Evolutionary conservation across 2,797 vertebrate species (phyloP).

Genomic region (Lacerta viridis): DNA sequence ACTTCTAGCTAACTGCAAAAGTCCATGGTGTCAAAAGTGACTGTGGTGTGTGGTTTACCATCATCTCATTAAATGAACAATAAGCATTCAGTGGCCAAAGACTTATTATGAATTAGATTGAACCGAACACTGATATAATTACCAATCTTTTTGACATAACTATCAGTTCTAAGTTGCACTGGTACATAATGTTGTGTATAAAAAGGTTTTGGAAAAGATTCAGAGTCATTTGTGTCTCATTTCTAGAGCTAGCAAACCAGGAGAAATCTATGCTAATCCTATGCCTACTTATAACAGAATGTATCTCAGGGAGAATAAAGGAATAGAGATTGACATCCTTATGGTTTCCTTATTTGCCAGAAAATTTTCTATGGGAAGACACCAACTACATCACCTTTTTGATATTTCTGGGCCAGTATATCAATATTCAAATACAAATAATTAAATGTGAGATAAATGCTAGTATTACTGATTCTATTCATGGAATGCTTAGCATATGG

Average conservation of each 20-base stretch:
- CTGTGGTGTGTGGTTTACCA: constrained; percentile 50
- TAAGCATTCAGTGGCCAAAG: constrained; percentile 26
- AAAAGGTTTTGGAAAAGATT: constrained; percentile 68
- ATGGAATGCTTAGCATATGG: constrained; percentile 41
- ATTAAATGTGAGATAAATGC: background rate
- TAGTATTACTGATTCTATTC: constrained; percentile 8
- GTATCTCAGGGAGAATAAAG: constrained; percentile 65
- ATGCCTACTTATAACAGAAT: constrained; percentile 62
- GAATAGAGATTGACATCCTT: constrained; percentile 43
- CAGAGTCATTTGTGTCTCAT: constrained; percentile 72
- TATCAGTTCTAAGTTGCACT: constrained; percentile 47
- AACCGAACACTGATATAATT: constrained; percentile 54
- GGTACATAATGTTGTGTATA: constrained; percentile 63
- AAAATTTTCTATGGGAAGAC: constrained; percentile 54
- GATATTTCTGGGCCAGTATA: constrained; percentile 58
- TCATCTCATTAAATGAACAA: constrained; percentile 54
- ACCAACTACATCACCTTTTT: constrained; percentile 65
- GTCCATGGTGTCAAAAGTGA: constrained; percentile 57
- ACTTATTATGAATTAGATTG: constrained; percentile 58
- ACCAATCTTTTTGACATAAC: constrained; percentile 64
- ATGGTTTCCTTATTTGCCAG: constrained; percentile 61
- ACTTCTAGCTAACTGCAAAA: constrained; percentile 72
- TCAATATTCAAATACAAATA: background rate
- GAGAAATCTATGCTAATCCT: constrained; percentile 66
- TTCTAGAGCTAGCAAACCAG: constrained; percentile 61